Evolutionary conservation across 2,888 invertebrate genomes (phyloP).

Genomic region (Operophtera brumata): DNA sequence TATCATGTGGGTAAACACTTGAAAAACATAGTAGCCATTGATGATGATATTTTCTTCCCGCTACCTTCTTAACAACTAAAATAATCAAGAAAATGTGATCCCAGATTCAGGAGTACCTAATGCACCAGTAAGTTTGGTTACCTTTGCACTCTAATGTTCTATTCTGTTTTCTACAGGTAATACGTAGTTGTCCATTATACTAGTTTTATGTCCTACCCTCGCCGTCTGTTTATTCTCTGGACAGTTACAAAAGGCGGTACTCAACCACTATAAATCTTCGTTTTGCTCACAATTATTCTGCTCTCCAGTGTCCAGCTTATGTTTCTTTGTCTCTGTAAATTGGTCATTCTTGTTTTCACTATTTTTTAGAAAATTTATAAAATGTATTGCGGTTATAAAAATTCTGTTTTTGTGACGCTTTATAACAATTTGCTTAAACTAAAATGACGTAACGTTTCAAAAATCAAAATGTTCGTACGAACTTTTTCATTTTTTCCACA

Average conservation of each 20-base stretch:
- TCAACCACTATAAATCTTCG: conserved; percentile 54
- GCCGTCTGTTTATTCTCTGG: conserved; percentile 18
- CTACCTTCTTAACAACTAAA: too few species aligned
- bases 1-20: too few species aligned
- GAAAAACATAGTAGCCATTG: too few species aligned
- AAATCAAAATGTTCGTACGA: too few species aligned
- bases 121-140: conserved; percentile 6
- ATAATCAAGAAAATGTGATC: not conserved
- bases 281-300: conserved; percentile 61
- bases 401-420: too few species aligned
- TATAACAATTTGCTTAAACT: too few species aligned
- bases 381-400: not conserved
- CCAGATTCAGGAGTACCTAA: not conserved
- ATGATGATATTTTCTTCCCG: too few species aligned
- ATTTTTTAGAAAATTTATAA: not conserved
- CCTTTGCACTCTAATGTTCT: conserved; percentile 10
- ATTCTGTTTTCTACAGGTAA: conserved; percentile 4
- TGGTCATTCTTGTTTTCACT: conserved; percentile 7
- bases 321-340: conserved; percentile 51
- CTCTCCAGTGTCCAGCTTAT: conserved; percentile 52
- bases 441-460: too few species aligned
- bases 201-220: conserved; percentile 14
- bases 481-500: not conserved
- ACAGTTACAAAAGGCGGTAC: conserved; percentile 23
- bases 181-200: conserved; percentile 18